Evolutionary conservation across 2,888 invertebrate genomes (phyloP).

Genomic region (Drosophila mercatorum): DNA sequence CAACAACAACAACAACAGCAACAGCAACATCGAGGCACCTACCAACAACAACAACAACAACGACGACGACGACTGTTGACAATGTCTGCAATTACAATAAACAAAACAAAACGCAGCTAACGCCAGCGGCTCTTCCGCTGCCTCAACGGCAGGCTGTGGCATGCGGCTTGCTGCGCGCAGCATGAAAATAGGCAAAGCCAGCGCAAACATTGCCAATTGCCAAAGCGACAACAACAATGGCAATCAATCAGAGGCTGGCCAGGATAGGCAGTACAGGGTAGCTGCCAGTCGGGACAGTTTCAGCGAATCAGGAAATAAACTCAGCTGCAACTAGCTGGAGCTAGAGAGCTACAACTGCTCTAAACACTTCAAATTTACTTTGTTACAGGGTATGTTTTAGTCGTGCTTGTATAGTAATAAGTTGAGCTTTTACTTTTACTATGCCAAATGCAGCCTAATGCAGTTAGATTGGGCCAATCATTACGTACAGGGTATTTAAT

Average conservation of each 20-base stretch:
- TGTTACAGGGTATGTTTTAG: background rate
- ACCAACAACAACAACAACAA: constrained; percentile 18
- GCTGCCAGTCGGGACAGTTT: background rate
- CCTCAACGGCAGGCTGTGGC: constrained; percentile 3
- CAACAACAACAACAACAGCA: constrained; percentile 29
- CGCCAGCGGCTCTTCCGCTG: constrained; percentile 57
- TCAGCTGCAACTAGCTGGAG: background rate
- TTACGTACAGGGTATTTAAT: background rate
- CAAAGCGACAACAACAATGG: constrained; percentile 30
- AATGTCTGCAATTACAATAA: constrained; percentile 73
- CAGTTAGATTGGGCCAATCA: too few species aligned
- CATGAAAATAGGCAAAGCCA: constrained; percentile 9
- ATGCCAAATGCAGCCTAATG: background rate
- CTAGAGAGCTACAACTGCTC: background rate
- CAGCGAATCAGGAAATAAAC: background rate
- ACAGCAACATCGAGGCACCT: constrained; percentile 30
- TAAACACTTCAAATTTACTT: background rate
- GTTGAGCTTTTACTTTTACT: rapidly evolving
- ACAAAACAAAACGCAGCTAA: constrained; percentile 74
- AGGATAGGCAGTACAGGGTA: constrained; percentile 16
- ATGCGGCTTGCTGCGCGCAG: background rate
- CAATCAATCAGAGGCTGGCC: constrained; percentile 17
- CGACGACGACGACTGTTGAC: constrained; percentile 41
- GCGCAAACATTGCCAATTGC: constrained; percentile 32
- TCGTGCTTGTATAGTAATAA: background rate